A percentile compares a stretch with the other conserved stretches of the same genome.
phyloP scores from a whole-genome alignment of 1,140 invertebrate species.

The Homalodisca vitripennis region DNA sequence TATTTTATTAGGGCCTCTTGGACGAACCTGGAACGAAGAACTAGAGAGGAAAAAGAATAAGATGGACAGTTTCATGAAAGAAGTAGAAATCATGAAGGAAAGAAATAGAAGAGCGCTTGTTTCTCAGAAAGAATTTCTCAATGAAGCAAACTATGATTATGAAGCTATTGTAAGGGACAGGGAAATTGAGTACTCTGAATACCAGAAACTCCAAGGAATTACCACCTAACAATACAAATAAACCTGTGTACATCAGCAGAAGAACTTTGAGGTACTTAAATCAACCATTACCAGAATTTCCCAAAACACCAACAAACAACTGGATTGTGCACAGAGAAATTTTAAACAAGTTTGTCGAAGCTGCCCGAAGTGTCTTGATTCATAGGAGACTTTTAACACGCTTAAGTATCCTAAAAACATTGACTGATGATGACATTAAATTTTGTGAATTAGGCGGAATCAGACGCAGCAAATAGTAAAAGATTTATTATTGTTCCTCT shows the following conservation, averaged over 20 bases:
- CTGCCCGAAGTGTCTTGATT: neutral
- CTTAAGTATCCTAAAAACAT: neutral
- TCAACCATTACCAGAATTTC: neutral
- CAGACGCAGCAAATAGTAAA: too few species aligned
- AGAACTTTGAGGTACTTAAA: neutral
- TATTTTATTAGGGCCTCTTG: neutral
- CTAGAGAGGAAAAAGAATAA: neutral
- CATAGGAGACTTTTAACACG: neutral
- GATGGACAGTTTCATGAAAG: neutral
- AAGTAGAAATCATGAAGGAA: neutral
- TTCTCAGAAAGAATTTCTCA: neutral
- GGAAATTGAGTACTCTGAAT: neutral
- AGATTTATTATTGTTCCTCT: too few species aligned
- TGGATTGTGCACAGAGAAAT: neutral
- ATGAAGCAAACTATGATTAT: neutral
- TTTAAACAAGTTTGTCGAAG: constrained; percentile 13
- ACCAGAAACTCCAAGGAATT: neutral
- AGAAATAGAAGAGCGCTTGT: constrained; percentile 9
- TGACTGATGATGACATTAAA: neutral
- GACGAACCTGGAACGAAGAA: neutral
- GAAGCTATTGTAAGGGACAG: neutral
- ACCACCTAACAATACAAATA: neutral
- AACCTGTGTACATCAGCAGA: constrained; percentile 4
- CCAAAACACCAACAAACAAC: neutral
- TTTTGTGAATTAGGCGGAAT: too few species aligned